Percentiles rank a stretch among this genome's conserved stretches.
phyloP scores from a whole-genome alignment of 2,797 vertebrate species.

The Alcedo atthis region DNA sequence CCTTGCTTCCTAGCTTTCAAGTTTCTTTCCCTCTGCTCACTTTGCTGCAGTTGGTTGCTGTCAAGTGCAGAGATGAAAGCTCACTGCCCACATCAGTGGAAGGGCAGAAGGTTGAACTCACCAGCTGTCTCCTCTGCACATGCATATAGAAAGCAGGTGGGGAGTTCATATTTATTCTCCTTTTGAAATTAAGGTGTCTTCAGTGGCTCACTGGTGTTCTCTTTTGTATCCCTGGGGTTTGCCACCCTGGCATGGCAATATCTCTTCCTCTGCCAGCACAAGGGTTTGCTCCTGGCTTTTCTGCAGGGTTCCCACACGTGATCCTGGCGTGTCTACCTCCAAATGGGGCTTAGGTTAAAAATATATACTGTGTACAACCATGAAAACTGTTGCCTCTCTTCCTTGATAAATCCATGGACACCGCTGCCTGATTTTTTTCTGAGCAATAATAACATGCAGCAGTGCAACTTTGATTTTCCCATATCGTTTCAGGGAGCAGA shows the following conservation, averaged over 20 bases:
- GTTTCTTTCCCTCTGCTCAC: background rate
- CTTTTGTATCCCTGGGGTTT: rapidly evolving
- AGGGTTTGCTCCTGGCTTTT: background rate
- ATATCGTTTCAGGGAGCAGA: background rate
- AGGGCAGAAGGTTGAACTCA: background rate
- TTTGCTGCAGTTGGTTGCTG: background rate
- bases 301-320: rapidly evolving
- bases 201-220: background rate
- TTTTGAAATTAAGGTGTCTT: background rate
- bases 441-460: conserved; percentile 5
- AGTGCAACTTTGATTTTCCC: background rate
- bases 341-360: background rate
- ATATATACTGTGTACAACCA: background rate
- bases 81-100: rapidly evolving
- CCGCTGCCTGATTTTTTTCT: background rate
- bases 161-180: background rate
- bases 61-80: background rate
- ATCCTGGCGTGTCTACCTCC: background rate
- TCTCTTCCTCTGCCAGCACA: background rate
- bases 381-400: conserved; percentile 8
- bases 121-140: background rate
- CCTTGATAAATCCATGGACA: background rate
- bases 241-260: rapidly evolving
- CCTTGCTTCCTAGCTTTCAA: background rate
- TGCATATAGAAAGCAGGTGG: background rate